These are phyloP conservation scores for Elaphurus davidianus DNA, from an alignment of 2,113 vertebrate species.

Conservation along the genomic window DNA sequence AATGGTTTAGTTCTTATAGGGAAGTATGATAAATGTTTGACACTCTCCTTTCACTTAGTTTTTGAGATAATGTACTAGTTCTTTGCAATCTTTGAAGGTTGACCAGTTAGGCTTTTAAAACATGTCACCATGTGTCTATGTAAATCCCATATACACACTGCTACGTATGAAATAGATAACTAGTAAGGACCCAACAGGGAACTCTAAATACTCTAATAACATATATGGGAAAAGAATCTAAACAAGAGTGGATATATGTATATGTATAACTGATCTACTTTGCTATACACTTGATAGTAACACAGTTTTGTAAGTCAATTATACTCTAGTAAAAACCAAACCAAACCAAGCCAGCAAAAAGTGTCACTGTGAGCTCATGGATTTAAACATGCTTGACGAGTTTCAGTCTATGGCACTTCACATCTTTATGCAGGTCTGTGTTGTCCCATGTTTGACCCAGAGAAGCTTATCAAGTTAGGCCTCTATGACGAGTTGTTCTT, in stretches of 20 bases:
- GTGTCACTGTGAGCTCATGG: background rate
- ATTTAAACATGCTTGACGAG: background rate
- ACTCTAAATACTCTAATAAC: background rate
- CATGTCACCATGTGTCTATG: background rate
- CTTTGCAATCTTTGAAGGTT: background rate
- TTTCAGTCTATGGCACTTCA: background rate
- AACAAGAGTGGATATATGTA: background rate
- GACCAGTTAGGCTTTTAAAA: background rate
- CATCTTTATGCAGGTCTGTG: background rate
- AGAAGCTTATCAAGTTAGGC: background rate
- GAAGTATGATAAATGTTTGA: background rate
- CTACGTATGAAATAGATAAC: background rate
- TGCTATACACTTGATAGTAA: background rate
- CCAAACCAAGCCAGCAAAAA: background rate
- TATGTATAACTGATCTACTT: background rate
- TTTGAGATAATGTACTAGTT: background rate
- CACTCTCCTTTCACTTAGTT: background rate
- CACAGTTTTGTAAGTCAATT: background rate
- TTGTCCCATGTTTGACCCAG: background rate
- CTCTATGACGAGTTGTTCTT: background rate
- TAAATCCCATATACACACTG: background rate
- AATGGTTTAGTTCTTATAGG: background rate
- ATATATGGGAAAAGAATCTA: background rate
- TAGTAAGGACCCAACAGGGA: background rate
- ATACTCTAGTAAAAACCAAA: background rate